Base-by-base conservation (phyloP, 2,888 invertebrate species). In the Bhutanitis thaidina region DNA sequence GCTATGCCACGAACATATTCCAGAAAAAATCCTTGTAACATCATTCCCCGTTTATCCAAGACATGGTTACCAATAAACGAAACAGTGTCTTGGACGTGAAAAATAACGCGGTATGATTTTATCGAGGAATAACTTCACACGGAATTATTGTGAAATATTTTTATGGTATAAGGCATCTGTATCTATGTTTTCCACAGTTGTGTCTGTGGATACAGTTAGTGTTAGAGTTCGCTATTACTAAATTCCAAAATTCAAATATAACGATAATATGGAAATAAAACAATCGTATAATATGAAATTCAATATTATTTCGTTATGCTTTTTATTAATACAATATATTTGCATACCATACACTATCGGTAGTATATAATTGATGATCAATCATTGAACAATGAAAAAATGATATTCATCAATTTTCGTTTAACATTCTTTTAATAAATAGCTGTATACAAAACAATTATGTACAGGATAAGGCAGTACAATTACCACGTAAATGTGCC, bases 401-500 rank as follows among this genome's bases (percentile, higher is more conserved):
- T 85, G 81, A 85, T 73, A 82, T 80, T 76, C 85, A 86, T 87
- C 86, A 87, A 83, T 81, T 80, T 75, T 79, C 77, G 74, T 82
- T 85, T 83, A 86, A 87, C 85, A 83, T 87, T 83, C 73, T 79
- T 87, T 89, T 86, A 90, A 90, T 90, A 90, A 90, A 90, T 90
- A 90, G 90, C 89, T 89, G 90, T 90, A 89, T 90, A 90, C 87
- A 90, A 90, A 90, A 90, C 90, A 89, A 89, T 89, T 90, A 90
- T 90, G 90, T 90, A 90, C 90, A 90, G 80, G 76, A 74, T 87
- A 88, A 88, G 88, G 88, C 88, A 88, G 83, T 86, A 86, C 70
- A 78, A 78, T 82, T 82, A 89, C 86, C 86, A 84, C 85, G 83
- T 87, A 85, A 80, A 74, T 78, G 82, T 80, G 84, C 86, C 87